Evolutionary conservation across 2,888 invertebrate species (phyloP).

Genomic region (Pogonocherus hispidulus): DNA sequence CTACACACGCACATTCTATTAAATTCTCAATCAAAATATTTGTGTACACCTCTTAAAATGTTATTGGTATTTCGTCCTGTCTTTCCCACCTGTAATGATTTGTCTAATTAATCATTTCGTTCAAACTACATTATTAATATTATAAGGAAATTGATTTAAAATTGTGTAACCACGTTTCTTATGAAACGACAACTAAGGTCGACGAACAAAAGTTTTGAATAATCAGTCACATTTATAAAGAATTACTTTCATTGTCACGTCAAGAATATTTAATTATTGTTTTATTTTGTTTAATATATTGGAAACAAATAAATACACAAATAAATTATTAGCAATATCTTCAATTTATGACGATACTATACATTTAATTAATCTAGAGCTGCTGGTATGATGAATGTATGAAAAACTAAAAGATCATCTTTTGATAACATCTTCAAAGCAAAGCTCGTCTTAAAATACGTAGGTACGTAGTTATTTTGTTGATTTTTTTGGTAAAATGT

Average conservation of each 20-base stretch:
- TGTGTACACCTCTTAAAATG: not conserved
- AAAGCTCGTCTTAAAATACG: too few species aligned
- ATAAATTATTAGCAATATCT: too few species aligned
- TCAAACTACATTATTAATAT: not conserved
- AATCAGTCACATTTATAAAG: not conserved
- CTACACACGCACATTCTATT: constrained; percentile 26
- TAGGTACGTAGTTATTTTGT: too few species aligned
- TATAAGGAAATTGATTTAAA: not conserved
- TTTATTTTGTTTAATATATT: too few species aligned
- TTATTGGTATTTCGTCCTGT: not conserved
- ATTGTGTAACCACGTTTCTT: not conserved
- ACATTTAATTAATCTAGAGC: too few species aligned
- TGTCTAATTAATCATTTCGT: not conserved
- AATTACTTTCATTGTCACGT: not conserved
- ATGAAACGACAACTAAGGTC: not conserved
- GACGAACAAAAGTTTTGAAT: not conserved
- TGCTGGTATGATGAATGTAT: too few species aligned
- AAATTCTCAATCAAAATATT: too few species aligned
- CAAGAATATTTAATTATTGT: not conserved
- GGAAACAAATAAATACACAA: too few species aligned
- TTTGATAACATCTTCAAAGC: too few species aligned
- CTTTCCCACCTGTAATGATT: not conserved
- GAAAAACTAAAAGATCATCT: too few species aligned
- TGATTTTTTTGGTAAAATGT: too few species aligned
- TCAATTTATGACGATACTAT: too few species aligned